Conservation (phyloP, 2,888 invertebrate species). For the Holacanthella duospinosa region DNA sequence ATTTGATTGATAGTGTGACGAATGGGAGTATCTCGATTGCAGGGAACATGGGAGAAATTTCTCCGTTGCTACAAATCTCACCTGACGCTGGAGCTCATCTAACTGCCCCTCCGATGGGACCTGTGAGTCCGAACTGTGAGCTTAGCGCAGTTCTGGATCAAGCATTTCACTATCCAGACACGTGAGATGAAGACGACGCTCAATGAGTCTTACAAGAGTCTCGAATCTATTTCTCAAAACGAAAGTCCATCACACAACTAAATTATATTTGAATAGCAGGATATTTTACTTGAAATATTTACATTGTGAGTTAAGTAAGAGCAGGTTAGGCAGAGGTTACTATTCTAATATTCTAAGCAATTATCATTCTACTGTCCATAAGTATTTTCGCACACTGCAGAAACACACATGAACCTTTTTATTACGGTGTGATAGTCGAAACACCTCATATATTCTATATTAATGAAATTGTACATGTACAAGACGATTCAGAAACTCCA, state of each 20-base stretch:
- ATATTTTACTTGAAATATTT: neutral
- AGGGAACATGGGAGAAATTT: constrained; percentile 31
- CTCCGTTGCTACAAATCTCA: constrained; percentile 36
- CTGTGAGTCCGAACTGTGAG: constrained; percentile 36
- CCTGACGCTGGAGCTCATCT: constrained; percentile 33
- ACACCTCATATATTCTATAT: no score
- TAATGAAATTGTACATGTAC: no score
- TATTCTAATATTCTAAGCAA: no score
- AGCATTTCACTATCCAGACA: constrained; percentile 37
- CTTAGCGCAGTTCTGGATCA: constrained; percentile 37
- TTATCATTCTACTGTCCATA: no score
- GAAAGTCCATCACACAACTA: neutral
- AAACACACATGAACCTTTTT: neutral
- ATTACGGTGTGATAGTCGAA: neutral
- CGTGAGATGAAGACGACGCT: no score
- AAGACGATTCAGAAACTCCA: no score
- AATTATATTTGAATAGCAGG: neutral
- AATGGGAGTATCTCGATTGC: constrained; percentile 33
- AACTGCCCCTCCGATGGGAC: constrained; percentile 30
- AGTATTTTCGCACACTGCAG: constrained; percentile 37
- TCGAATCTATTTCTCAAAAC: no score
- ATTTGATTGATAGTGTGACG: constrained; percentile 36
- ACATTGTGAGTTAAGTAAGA: constrained; percentile 10
- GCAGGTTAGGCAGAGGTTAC: no score
- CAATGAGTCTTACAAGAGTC: no score